Evolutionary conservation across 1,140 invertebrate species (phyloP), one percentile per base, ranked within the genome.

Genomic region (Drosophila nasuta): DNA sequence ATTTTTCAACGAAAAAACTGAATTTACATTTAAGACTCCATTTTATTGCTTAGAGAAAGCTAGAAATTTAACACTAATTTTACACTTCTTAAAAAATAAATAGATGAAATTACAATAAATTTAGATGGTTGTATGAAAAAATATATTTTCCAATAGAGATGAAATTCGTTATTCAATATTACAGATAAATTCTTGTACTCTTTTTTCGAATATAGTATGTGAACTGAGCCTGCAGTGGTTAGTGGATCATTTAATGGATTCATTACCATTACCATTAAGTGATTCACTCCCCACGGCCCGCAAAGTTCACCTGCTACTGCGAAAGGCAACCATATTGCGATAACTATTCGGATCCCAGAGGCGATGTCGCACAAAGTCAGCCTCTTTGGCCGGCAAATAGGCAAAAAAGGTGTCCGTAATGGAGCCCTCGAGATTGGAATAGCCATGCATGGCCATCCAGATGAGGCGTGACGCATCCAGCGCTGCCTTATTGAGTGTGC

Each of bases 381-480:
- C 10, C 33, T 74, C 56, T 5, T 58, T 73, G 3, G 79, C 54
- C 0, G 91, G 91, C 83, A 92, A 78, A 57, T 92, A 92, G 1
- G 91, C 76, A 11, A 83, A 92, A 25, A 76, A 91, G 1, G 81
- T 81, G 11, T 79, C 63, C n/a, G 43, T 63, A 10, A 77, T 15
- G 5, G 46, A 45, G 46, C 70, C 54, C 6, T 41, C 56, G 17
- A 81, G 20, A 25, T 62, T 13, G 3, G 76, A 75, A 64, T 65
- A 88, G n/a, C 81, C 79, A 2, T 74, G 75, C 54, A 92, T 48
- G 0, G 77, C 77, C 11, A 89, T 1, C 85, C 85, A 89, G 10
- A 72, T 56, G 8, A 68, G 62, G 1, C 85, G 75, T 2, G 78
- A 49, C 5, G 81, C 54, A 17, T 79, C 75, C 15, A 89, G 17